Evolutionary conservation across 2,888 invertebrate genomes (phyloP), one percentile per base, ranked within the genome.

Genomic region (Idaea biselata): DNA sequence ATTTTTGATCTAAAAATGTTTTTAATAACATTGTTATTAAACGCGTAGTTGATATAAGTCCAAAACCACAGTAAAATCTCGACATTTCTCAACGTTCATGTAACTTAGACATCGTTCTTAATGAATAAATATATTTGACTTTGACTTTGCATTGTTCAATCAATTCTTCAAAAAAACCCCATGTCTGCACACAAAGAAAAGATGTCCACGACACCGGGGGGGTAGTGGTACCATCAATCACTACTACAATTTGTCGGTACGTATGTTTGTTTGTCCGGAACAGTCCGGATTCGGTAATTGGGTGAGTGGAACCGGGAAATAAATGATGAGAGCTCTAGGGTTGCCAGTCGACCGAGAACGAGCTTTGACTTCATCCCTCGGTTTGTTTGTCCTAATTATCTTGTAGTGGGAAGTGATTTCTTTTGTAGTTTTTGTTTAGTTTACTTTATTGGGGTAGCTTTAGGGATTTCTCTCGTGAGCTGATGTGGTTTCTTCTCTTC

Each of bases 171-270:
- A 66, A 68, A 63, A 25, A 25, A 25, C 1, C 67, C 65, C 59
- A 58, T 65, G 62, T 67, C 66, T 62, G 67, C 25, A 58, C 14
- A 31, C 18, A 58, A 31, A 11, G 58, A 58, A 58, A 58, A 58
- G 16, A 8, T 31, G 31, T n/a, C 25, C 18, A 18, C 25, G 14
- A 25, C 31, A 58, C 68, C 79, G 78, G 82, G 82, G n/a, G 82
- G 81, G 68, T 68, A 60, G 68, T 25, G 25, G 25, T 73, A 70
- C 78, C 79, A 83, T 84, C 82, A 81, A 83, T 82, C 83, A 83
- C 63, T 60, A 61, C 61, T 56, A 60, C 63, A 61, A 64, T 67
- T 67, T 67, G 67, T 67, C 65, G 65, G 73, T 68, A 63, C 76
- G 77, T 77, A 79, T 73, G 72, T 72, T 73, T 71, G 73, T 71